These are phyloP conservation scores for Mycetomoellerius zeteki DNA, from an alignment of 1,140 invertebrate species.

Conservation along the genomic window DNA sequence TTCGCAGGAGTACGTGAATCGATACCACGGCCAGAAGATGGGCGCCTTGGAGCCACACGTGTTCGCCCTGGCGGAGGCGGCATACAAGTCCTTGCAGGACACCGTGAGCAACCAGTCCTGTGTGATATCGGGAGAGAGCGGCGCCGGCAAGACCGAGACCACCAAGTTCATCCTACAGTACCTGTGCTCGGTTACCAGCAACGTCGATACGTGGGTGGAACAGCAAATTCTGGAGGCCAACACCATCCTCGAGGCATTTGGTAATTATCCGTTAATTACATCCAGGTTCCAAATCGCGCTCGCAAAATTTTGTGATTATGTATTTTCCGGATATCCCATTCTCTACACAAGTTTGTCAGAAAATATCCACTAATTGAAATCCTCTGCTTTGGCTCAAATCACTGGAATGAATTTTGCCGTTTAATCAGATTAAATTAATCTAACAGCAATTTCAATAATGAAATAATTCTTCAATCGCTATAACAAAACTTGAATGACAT, in stretches of 20 bases:
- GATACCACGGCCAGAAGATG: constrained; percentile 94
- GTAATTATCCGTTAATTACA: constrained; percentile 86
- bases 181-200: constrained; percentile 96
- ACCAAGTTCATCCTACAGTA: constrained; percentile 98
- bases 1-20: constrained; percentile 92
- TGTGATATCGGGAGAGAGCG: constrained; percentile 99
- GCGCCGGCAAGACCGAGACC: constrained; percentile 98
- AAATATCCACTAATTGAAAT: not conserved
- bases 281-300: not conserved
- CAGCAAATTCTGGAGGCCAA: constrained; percentile 98
- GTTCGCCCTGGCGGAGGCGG: constrained; percentile 95
- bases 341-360: not conserved
- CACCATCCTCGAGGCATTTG: constrained; percentile 97
- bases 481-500: not conserved
- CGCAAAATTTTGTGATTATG: not conserved
- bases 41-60: constrained; percentile 95
- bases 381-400: not conserved
- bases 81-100: constrained; percentile 91
- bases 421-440: not conserved
- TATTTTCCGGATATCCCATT: not conserved
- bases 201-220: constrained; percentile 97
- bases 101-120: constrained; percentile 93
- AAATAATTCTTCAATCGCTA: not conserved
- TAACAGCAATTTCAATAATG: not conserved
- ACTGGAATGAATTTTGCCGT: not conserved